Percentiles rank a stretch among this genome's conserved stretches.
Conservation (phyloP, 2,888 invertebrate genomes). For the Drosophila testacea region DNA sequence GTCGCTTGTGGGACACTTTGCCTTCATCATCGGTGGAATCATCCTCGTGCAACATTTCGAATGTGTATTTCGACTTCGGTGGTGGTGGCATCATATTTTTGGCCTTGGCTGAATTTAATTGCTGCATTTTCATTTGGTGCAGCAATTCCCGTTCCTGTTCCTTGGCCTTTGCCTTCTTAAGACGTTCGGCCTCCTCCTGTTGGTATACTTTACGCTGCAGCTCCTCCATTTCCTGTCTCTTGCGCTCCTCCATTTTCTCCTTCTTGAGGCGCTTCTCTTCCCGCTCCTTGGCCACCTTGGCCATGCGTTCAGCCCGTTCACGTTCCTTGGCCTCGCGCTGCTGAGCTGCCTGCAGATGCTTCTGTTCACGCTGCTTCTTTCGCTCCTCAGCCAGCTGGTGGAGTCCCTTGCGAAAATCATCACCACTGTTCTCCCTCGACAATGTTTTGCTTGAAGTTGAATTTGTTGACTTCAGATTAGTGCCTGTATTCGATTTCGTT, state of each 20-base stretch:
- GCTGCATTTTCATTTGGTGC: slow-evolving; percentile 75
- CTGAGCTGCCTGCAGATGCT: slow-evolving; percentile 82
- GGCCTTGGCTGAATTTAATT: slow-evolving; percentile 44
- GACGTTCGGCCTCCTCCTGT: slow-evolving; percentile 76
- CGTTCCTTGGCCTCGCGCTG: slow-evolving; percentile 84
- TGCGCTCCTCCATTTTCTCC: slow-evolving; percentile 74
- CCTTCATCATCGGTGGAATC: slow-evolving; percentile 85
- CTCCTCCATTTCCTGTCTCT: slow-evolving; percentile 82
- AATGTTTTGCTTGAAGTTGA: slow-evolving; percentile 70
- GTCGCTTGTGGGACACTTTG: slow-evolving; percentile 79
- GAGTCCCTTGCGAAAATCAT: slow-evolving; percentile 82
- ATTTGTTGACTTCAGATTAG: slow-evolving; percentile 63
- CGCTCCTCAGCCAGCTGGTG: slow-evolving; percentile 83
- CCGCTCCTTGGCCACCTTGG: slow-evolving; percentile 82
- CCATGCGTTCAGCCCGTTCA: slow-evolving; percentile 83
- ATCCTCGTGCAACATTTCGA: slow-evolving; percentile 85
- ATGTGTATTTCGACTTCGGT: slow-evolving; percentile 80
- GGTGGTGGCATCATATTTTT: slow-evolving; percentile 77
- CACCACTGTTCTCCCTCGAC: slow-evolving; percentile 82
- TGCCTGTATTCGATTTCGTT: slow-evolving; percentile 65
- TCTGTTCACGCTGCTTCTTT: slow-evolving; percentile 84
- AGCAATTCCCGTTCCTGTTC: slow-evolving; percentile 80
- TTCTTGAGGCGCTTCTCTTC: slow-evolving; percentile 83
- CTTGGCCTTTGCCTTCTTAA: slow-evolving; percentile 66
- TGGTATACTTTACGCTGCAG: slow-evolving; percentile 80